Conservation (phyloP, 1,140 invertebrate species). For the Hylaeus volcanicus region DNA sequence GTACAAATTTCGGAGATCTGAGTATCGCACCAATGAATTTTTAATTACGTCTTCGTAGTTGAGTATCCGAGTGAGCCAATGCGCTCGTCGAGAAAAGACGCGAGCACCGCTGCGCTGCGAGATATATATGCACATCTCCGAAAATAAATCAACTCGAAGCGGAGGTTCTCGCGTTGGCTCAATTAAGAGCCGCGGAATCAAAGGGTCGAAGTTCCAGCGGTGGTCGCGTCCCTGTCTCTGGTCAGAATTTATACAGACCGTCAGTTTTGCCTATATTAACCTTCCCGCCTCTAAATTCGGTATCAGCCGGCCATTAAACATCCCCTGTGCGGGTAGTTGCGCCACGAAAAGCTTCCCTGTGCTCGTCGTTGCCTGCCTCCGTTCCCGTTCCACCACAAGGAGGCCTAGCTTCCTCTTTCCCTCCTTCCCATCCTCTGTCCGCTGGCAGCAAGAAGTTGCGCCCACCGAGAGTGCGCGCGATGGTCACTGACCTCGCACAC, state of each 20-base stretch:
- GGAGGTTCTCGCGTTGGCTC: conserved; percentile 16
- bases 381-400: not conserved
- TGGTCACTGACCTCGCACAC: conserved; percentile 75
- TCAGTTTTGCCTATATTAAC: not conserved
- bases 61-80: too few relatives aligned
- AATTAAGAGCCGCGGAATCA: conserved; percentile 50
- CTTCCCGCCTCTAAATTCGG: conserved; percentile 55
- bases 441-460: conserved; percentile 58
- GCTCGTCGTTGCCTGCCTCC: not conserved
- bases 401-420: conserved; percentile 13
- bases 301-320: conserved; percentile 59
- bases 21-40: too few relatives aligned
- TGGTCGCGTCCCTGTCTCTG: not conserved
- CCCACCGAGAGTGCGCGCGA: conserved; percentile 55
- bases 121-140: conserved; percentile 8
- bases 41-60: too few relatives aligned
- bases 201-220: conserved; percentile 38
- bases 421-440: conserved; percentile 15
- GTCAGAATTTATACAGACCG: conserved; percentile 33
- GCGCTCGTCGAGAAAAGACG: not conserved
- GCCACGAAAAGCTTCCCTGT: conserved; percentile 12
- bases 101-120: not conserved
- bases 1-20: too few relatives aligned
- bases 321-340: conserved; percentile 21
- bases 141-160: conserved; percentile 38